These are phyloP conservation scores for Encarsia formosa DNA, from an alignment of 2,888 invertebrate species.

Conservation along the genomic window DNA sequence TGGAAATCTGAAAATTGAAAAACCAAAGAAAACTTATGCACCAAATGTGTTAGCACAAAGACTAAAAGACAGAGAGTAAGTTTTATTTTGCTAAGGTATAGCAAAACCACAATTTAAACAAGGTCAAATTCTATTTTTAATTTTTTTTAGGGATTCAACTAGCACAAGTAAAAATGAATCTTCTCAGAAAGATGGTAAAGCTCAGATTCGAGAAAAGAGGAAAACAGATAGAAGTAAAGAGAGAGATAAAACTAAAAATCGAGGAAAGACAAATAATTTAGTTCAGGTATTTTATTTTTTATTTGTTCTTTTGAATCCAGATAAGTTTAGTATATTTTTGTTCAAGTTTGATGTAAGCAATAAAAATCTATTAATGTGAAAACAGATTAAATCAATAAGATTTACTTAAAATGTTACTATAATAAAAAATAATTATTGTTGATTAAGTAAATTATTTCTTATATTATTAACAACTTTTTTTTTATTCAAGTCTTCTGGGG, in stretches of 20 bases:
- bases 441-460: slow-evolving; percentile 9
- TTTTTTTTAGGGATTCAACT: slow-evolving; percentile 25
- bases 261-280: slow-evolving; percentile 36
- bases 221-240: slow-evolving; percentile 18
- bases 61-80: slow-evolving; percentile 46
- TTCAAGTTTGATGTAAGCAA: too few species aligned
- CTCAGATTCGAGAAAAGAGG: slow-evolving; percentile 32
- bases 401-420: too few species aligned
- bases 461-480: background rate
- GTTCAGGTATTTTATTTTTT: slow-evolving; percentile 36
- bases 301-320: too few species aligned
- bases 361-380: too few species aligned
- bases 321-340: too few species aligned
- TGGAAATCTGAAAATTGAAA: slow-evolving; percentile 42
- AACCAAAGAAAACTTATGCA: slow-evolving; percentile 42
- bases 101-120: too few species aligned
- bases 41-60: slow-evolving; percentile 49
- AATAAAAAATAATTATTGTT: slow-evolving; percentile 7
- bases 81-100: slow-evolving; percentile 4
- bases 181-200: slow-evolving; percentile 27
- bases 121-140: slow-evolving; percentile 5
- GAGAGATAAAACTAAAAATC: slow-evolving; percentile 34
- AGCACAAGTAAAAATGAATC: slow-evolving; percentile 30
- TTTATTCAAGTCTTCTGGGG: slow-evolving; percentile 40
- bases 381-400: too few species aligned